Evolutionary conservation across 2,888 invertebrate species (phyloP), one percentile per base, ranked within the genome.

Genomic region (Diarsia mendica): DNA sequence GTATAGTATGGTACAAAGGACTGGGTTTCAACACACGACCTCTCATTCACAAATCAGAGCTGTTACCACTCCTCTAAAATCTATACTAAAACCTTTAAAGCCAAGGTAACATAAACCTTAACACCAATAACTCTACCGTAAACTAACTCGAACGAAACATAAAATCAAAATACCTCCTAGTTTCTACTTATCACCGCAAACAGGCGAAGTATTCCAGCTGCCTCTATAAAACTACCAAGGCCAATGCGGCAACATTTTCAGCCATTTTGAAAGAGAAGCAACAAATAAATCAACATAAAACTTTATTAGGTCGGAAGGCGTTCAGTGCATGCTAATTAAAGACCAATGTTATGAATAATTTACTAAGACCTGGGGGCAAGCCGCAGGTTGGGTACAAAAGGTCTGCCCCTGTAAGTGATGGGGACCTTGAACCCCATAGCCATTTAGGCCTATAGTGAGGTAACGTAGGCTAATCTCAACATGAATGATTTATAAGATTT

Each of bases 261-360:
- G 64, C 44, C 53, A 73, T 71, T 71, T 63, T 55, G 68, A 49
- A 68, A 63, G 53, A 80, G 66, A 69, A 79, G 69, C 74, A 70
- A 67, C 75, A 75, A 78, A 83, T 80, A 83, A 83, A 83, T 82
- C 84, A 80, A 77, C 84, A 78, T 79, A 76, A 82, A 85, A 85
- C 72, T 85, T 80, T 87, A 85, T 84, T 82, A 80, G 69, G 75
- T 82, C 70, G 68, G 80, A 71, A 78, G 72, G 77, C 80, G 80
- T 76, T 83, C 81, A 81, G 72, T 81, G 87, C 86, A 90, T 88
- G 87, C 89, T 89, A 91, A 92, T 91, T 91, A 90, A 80, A 89
- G 74, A 82, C 84, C 80, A 85, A 82, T 86, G 84, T 85, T 87
- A 89, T 91, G 90, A 91, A 91, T 91, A 90, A 91, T 90, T 91